phyloP scores from a whole-genome alignment of 2,888 invertebrate genomes.

The Drosophila barbarae region DNA sequence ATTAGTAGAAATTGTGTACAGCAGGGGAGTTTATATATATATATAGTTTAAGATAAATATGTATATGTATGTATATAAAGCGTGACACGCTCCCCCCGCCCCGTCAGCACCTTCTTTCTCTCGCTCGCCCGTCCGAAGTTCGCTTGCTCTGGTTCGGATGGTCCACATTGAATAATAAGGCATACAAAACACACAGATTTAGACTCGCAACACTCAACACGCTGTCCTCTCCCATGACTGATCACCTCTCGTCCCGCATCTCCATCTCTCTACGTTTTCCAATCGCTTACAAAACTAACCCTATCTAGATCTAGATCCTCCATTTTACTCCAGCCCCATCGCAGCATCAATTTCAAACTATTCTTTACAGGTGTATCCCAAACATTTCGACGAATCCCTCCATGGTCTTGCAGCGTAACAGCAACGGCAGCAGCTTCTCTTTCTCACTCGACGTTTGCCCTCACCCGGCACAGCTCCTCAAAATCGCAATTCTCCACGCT shows the following conservation, averaged over 20 bases:
- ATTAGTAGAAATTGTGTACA: slow-evolving; percentile 2
- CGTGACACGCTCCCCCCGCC: slow-evolving; percentile 7
- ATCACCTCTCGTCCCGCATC: not conserved
- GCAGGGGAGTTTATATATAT: slow-evolving; percentile 6
- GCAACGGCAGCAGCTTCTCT: slow-evolving; percentile 5
- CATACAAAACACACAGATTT: slow-evolving; percentile 38
- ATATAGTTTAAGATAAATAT: slow-evolving; percentile 7
- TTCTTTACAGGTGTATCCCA: slow-evolving; percentile 24
- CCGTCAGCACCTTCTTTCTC: not conserved
- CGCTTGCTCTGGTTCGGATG: slow-evolving; percentile 23
- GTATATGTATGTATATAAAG: slow-evolving; percentile 13
- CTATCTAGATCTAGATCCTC: slow-evolving; percentile 10
- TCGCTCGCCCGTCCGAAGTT: slow-evolving; percentile 7
- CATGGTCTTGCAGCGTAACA: slow-evolving; percentile 18
- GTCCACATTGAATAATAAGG: slow-evolving; percentile 42
- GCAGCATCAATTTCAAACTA: slow-evolving; percentile 18
- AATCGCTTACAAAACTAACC: slow-evolving; percentile 17
- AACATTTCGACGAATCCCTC: slow-evolving; percentile 34
- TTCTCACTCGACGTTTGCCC: slow-evolving; percentile 1
- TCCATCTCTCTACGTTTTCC: not conserved
- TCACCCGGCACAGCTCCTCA: slow-evolving; percentile 82
- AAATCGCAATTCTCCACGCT: slow-evolving; percentile 85
- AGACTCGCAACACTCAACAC: slow-evolving; percentile 22
- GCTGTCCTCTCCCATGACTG: not conserved
- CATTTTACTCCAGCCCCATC: slow-evolving; percentile 3